phyloP scores from a whole-genome alignment of 2,888 invertebrate species.

The Sarcophaga rosellei region DNA sequence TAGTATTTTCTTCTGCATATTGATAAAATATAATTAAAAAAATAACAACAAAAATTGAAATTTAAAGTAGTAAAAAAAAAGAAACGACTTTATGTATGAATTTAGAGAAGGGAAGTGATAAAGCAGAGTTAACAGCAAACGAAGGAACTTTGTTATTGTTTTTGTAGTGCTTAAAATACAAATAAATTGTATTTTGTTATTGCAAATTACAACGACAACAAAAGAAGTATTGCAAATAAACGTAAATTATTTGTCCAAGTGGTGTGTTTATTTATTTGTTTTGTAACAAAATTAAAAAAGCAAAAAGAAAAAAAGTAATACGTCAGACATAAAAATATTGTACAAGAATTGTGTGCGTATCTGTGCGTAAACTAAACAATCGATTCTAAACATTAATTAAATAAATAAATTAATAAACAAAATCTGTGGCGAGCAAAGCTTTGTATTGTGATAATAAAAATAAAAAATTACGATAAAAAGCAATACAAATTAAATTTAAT shows the following conservation, averaged over 20 bases:
- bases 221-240: not conserved
- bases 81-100: constrained; percentile 52
- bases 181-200: too few relatives aligned
- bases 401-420: not conserved
- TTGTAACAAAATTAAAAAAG: not conserved
- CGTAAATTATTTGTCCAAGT: constrained; percentile 5
- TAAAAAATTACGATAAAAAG: not conserved
- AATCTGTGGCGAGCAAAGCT: constrained; percentile 38
- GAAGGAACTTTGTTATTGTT: not conserved
- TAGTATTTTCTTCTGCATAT: constrained; percentile 71
- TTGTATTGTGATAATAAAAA: too few relatives aligned
- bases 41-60: constrained; percentile 29
- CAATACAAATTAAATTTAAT: constrained; percentile 13
- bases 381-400: not conserved
- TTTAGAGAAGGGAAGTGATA: not conserved
- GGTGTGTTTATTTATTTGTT: not conserved
- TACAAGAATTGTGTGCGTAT: constrained; percentile 19
- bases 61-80: constrained; percentile 31
- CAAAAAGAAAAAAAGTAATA: not conserved
- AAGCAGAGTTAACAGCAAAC: not conserved
- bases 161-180: too few relatives aligned
- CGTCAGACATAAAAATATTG: constrained; percentile 9
- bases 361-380: constrained; percentile 31
- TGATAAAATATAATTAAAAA: constrained; percentile 30
- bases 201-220: too few relatives aligned